A percentile compares a stretch with the other conserved stretches of the same genome.
These are phyloP conservation scores for Paralichthys olivaceus DNA, from an alignment of 2,113 vertebrate genomes.

Conservation along the genomic window DNA sequence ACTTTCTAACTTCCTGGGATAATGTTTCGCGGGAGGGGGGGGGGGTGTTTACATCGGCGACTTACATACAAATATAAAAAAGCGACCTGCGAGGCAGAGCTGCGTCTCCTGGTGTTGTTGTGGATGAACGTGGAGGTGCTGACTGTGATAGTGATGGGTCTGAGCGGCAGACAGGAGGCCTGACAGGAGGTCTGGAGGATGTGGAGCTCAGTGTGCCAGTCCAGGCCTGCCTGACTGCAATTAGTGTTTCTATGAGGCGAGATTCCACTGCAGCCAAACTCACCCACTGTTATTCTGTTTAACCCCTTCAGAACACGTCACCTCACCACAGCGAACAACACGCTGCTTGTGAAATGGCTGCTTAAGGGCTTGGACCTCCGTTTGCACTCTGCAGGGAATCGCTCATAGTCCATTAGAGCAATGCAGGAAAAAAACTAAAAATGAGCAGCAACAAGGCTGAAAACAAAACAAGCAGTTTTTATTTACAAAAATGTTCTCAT, in stretches of 20 bases:
- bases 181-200: conserved; percentile 77
- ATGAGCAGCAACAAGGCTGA: not conserved
- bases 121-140: conserved; percentile 18
- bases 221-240: conserved; percentile 76
- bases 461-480: not conserved
- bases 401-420: conserved; percentile 1
- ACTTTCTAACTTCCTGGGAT: conserved; percentile 61
- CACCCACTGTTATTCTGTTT: conserved; percentile 53
- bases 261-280: conserved; percentile 73
- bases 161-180: conserved; percentile 66
- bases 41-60: conserved; percentile 16
- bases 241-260: conserved; percentile 72
- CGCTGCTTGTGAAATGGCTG: conserved; percentile 31
- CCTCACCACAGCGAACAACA: conserved; percentile 8
- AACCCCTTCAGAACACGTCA: conserved; percentile 47
- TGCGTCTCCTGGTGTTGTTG: conserved; percentile 28
- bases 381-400: conserved; percentile 15
- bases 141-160: conserved; percentile 57
- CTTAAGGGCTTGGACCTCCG: conserved; percentile 29
- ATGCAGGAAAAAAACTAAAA: conserved; percentile 32
- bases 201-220: conserved; percentile 66
- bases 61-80: conserved; percentile 2
- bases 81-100: conserved; percentile 1
- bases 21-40: conserved; percentile 21
- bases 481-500: conserved; percentile 1